These are phyloP conservation scores for Helogale parvula DNA, from an alignment of 2,113 vertebrate species.

Conservation along the genomic window DNA sequence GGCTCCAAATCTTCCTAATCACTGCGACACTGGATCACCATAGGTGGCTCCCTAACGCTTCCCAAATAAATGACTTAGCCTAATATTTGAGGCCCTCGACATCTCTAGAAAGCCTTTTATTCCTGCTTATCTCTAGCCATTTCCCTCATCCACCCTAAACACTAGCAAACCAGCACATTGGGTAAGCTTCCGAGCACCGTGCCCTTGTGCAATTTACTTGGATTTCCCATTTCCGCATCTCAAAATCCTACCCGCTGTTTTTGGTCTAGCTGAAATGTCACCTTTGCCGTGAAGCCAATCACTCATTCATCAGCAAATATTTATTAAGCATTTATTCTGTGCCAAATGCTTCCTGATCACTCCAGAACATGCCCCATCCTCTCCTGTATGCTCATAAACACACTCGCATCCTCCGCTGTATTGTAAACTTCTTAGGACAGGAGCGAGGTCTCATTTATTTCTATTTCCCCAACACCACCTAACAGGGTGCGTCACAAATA, in stretches of 20 bases:
- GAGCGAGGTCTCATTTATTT: background rate
- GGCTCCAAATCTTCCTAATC: background rate
- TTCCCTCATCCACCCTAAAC: background rate
- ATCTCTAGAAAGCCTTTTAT: background rate
- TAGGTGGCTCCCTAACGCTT: background rate
- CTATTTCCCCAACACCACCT: background rate
- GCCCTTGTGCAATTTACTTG: slow-evolving; percentile 31
- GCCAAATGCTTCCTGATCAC: background rate
- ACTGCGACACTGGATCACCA: too few species aligned
- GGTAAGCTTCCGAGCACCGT: slow-evolving; percentile 8
- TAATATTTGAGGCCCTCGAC: background rate
- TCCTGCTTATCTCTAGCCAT: background rate
- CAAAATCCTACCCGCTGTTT: slow-evolving; percentile 39
- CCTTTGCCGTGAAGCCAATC: slow-evolving; percentile 4
- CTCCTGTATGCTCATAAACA: background rate
- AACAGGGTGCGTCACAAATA: background rate
- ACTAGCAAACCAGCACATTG: background rate
- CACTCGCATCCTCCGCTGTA: background rate
- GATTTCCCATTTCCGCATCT: slow-evolving; percentile 40
- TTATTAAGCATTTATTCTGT: slow-evolving; percentile 51
- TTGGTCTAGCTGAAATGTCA: slow-evolving; percentile 55
- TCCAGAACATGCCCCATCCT: background rate
- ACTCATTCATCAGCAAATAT: slow-evolving; percentile 42
- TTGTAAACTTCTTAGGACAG: background rate
- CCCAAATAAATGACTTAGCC: background rate